Conservation (phyloP, 2,113 vertebrate species). For the Xenopus laevis region DNA sequence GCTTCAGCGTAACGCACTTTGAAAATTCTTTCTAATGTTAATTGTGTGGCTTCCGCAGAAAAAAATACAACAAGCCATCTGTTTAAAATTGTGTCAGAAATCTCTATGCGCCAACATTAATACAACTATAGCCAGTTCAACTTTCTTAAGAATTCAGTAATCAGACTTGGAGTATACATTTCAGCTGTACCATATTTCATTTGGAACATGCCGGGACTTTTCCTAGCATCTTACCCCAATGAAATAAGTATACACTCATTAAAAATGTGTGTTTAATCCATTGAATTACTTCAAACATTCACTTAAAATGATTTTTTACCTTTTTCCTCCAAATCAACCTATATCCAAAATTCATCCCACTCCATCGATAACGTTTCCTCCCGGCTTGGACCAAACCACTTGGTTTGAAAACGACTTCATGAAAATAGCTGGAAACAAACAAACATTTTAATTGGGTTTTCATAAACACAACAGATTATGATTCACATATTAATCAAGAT, state of each 20-base stretch:
- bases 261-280: neutral
- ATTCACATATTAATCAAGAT: too few relatives aligned
- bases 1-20: conserved; percentile 22
- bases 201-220: conserved; percentile 16
- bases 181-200: conserved; percentile 11
- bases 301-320: neutral
- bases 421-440: too few relatives aligned
- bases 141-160: conserved; percentile 38
- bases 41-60: conserved; percentile 40
- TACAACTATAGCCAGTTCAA: conserved; percentile 24
- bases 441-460: too few relatives aligned
- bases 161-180: conserved; percentile 30
- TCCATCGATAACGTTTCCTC: neutral
- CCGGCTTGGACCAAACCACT: neutral
- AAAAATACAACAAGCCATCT: conserved; percentile 39
- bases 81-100: conserved; percentile 42
- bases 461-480: too few relatives aligned
- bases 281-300: neutral
- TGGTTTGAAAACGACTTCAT: too few relatives aligned
- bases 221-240: neutral
- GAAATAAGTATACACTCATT: neutral
- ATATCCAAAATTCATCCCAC: neutral
- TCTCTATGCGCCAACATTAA: conserved; percentile 32
- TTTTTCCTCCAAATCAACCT: neutral
- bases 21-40: conserved; percentile 45